Percentiles rank a stretch among this genome's conserved stretches.
These are phyloP conservation scores for Latrodectus geometricus DNA, from an alignment of 1,140 invertebrate species.

Conservation along the genomic window DNA sequence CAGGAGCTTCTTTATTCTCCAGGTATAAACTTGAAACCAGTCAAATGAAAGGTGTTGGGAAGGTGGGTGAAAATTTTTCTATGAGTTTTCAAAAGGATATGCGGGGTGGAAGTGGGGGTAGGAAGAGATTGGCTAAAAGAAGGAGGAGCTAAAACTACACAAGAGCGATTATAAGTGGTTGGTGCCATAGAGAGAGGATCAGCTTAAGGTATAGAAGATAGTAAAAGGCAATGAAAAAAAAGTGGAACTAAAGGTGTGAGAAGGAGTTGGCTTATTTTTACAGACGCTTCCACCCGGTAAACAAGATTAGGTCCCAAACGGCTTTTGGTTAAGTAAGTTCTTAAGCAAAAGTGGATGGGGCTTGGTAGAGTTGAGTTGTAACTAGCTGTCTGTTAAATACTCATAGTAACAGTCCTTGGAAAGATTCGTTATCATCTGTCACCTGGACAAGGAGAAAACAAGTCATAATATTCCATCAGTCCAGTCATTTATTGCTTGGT, in stretches of 20 bases:
- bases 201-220: constrained; percentile 27
- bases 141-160: constrained; percentile 56
- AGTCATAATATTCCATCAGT: background rate
- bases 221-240: constrained; percentile 24
- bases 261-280: constrained; percentile 55
- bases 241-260: constrained; percentile 43
- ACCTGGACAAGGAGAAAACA: background rate
- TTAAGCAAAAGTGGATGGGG: constrained; percentile 41
- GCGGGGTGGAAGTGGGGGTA: background rate
- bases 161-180: constrained; percentile 59
- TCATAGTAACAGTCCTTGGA: constrained; percentile 6
- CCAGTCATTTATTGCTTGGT: background rate
- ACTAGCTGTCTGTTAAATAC: constrained; percentile 54
- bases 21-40: constrained; percentile 46
- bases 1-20: constrained; percentile 1
- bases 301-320: constrained; percentile 53
- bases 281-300: constrained; percentile 50
- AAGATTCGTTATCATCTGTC: constrained; percentile 17
- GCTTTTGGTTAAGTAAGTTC: constrained; percentile 58
- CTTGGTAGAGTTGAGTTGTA: constrained; percentile 51
- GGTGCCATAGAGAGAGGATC: constrained; percentile 18
- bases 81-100: background rate
- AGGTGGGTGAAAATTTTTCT: constrained; percentile 14
- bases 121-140: constrained; percentile 13
- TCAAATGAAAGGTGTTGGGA: constrained; percentile 7